Evolutionary conservation across 2,113 vertebrate genomes (phyloP).

Genomic region (Centropristis striata): DNA sequence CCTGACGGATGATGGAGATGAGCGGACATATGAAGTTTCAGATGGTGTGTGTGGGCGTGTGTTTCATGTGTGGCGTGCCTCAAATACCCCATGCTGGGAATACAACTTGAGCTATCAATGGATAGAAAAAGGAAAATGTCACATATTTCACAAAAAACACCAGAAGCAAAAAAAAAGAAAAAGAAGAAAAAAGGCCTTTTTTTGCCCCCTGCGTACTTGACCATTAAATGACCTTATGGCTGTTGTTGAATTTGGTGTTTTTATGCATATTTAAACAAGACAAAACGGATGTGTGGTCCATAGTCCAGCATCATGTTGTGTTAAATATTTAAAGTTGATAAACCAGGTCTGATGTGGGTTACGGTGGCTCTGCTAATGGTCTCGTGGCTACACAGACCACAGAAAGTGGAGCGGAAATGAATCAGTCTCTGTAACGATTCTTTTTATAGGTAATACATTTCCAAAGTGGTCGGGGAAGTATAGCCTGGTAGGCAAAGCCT

Average conservation of each 20-base stretch:
- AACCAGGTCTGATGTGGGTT: background rate
- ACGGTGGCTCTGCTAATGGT: background rate
- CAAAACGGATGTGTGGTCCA: background rate
- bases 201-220: background rate
- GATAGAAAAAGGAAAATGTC: background rate
- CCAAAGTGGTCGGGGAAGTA: slow-evolving; percentile 13
- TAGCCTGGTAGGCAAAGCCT: background rate
- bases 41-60: background rate
- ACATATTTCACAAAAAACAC: background rate
- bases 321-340: background rate
- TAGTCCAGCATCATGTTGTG: background rate
- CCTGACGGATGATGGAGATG: background rate
- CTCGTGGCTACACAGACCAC: background rate
- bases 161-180: background rate
- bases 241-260: background rate
- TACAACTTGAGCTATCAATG: background rate
- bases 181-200: background rate
- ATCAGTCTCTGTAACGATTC: background rate
- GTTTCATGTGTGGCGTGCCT: background rate
- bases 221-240: background rate
- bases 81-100: background rate
- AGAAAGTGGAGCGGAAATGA: slow-evolving; percentile 1
- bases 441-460: slow-evolving; percentile 11
- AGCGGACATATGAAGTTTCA: background rate
- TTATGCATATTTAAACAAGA: background rate